These are phyloP conservation scores for Linyphia triangularis DNA, from an alignment of 2,888 invertebrate genomes.

Conservation along the genomic window DNA sequence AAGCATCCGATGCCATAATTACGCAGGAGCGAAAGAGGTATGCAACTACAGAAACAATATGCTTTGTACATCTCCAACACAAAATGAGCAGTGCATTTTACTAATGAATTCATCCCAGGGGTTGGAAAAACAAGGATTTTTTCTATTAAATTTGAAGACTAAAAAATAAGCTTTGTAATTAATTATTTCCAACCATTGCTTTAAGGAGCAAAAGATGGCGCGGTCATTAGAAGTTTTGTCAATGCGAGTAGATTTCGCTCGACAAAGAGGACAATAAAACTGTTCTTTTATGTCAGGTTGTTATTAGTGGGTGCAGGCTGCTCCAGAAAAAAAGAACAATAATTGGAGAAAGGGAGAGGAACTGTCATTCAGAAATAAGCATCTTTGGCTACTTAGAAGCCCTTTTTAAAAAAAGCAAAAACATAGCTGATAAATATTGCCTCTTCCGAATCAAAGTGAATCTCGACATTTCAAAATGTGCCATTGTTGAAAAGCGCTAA, in stretches of 20 bases:
- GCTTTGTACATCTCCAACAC: constrained; percentile 10
- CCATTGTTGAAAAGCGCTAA: too few relatives aligned
- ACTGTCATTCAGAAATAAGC: constrained; percentile 29
- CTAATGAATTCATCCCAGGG: constrained; percentile 46
- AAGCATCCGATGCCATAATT: constrained; percentile 41
- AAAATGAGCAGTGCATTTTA: constrained; percentile 40
- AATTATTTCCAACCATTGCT: constrained; percentile 59
- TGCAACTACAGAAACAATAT: not conserved
- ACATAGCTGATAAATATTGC: not conserved
- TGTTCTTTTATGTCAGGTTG: constrained; percentile 27
- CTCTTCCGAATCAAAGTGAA: not conserved
- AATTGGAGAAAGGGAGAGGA: constrained; percentile 16
- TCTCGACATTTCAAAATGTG: too few relatives aligned
- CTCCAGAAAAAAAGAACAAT: constrained; percentile 13
- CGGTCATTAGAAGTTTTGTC: constrained; percentile 47
- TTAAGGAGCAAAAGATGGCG: constrained; percentile 39
- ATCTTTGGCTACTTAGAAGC: constrained; percentile 4
- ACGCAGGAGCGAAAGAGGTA: constrained; percentile 20
- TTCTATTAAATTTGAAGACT: constrained; percentile 1
- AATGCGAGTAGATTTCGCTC: constrained; percentile 35
- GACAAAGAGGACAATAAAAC: constrained; percentile 28
- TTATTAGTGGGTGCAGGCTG: constrained; percentile 22
- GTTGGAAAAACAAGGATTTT: constrained; percentile 19
- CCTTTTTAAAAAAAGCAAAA: not conserved
- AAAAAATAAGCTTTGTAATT: constrained; percentile 56